Conservation (phyloP, 2,888 invertebrate genomes). For the Cerastis leucographa region DNA sequence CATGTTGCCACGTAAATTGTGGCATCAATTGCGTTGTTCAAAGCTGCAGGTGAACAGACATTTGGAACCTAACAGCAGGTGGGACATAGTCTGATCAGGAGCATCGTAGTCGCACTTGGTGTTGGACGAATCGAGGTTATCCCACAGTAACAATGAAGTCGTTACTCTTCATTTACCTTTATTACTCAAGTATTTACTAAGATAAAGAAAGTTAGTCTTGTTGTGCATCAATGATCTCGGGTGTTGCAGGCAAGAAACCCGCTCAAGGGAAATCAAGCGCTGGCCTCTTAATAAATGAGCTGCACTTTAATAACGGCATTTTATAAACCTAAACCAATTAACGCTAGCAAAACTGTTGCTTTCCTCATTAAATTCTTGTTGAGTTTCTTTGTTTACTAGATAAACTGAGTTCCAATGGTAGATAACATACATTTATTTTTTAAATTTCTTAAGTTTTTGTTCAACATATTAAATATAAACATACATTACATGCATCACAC, state of each 20-base stretch:
- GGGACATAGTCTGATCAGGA: not conserved
- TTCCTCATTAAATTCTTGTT: conserved; percentile 22
- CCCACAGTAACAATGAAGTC: not conserved
- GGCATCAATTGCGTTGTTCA: not conserved
- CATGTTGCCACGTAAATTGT: not conserved
- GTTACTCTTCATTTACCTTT: not conserved
- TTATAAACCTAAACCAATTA: conserved; percentile 23
- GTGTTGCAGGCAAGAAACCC: conserved; percentile 1
- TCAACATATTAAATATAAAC: not conserved
- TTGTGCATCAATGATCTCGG: conserved; percentile 4
- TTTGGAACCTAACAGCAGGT: not conserved
- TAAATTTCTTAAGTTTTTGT: not conserved
- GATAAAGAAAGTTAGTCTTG: not conserved
- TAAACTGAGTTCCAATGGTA: not conserved
- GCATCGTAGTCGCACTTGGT: not conserved
- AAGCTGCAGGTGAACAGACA: not conserved
- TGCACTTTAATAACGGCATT: conserved; percentile 44
- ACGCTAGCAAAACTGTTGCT: conserved; percentile 13
- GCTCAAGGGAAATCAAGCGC: conserved; percentile 52
- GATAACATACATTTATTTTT: not conserved
- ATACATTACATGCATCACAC: not conserved
- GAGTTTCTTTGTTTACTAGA: not conserved
- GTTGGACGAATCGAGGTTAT: not conserved
- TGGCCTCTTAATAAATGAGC: conserved; percentile 35
- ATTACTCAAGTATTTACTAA: not conserved